Evolutionary conservation across 1,140 invertebrate species (phyloP), one percentile per base, ranked within the genome.

Genomic region (Cyclargus thomasi): DNA sequence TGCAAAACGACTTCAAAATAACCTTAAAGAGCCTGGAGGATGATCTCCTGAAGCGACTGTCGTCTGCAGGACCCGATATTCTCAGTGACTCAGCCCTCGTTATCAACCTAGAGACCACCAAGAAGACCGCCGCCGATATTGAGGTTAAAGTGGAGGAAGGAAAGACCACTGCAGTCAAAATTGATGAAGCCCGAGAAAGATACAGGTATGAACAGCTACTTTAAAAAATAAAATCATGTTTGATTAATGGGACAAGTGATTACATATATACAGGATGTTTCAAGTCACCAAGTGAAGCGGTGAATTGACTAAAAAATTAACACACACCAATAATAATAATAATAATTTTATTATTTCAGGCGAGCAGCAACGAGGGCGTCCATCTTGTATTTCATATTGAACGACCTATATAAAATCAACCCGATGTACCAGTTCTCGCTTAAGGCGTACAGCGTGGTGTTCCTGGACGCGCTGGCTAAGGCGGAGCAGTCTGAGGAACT

Each of bases 351-450:
- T 65, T 20, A 57, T 67, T 66, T 21, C 74, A 92, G 97, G 65
- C 93, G 95, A 21, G 97, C 96, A 17, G 97, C 97, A 0, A 92
- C 94, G 0, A 90, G 97, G 68, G 96, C 97, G 0, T 98, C 97
- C 2, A 92, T 99, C 2, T 90, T 99, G 0, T 99, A 99, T 84
- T 99, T 99, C 81, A 97, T 99, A 65, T 90, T 99, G 55, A 98
- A 97, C 80, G 97, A 99, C 76, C 86, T 99, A 22, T 93, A 95
- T 87, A 97, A 97, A 86, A 98, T 99, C 69, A 98, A 99, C 89
- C 96, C 96, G 62, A 97, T 99, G 74, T 99, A 99, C 87, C 97
- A 99, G 80, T 99, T 99, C 91, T 99, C 97, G 0, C 83, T 99
- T 35, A 98, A 99, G 90, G 97, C 97, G 0, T 99, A 98, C 88